Base-by-base conservation (phyloP, 2,888 invertebrate species). In the Cerastis rubricosa region DNA sequence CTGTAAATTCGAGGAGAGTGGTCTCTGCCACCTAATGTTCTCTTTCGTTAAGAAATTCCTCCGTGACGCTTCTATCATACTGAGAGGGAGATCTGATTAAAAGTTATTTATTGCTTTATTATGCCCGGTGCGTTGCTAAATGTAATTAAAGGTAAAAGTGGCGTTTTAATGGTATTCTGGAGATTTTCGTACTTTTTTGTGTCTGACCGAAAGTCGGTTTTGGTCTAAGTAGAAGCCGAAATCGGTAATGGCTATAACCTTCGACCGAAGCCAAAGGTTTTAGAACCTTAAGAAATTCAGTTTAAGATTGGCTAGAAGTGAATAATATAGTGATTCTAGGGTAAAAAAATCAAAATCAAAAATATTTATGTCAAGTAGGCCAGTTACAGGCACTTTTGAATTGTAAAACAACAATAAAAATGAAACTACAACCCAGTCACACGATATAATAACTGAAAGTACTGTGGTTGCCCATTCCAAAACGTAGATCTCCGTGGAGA, bases 31-130 rank as follows among this genome's bases (percentile, higher is more conserved):
- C 29, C 75, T 51, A 71, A 77, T 43, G 54, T 35, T 65, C 22
- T 12, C 35, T n/a, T 70, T 81, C 78, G 78, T 81, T 71, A 81
- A 73, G 57, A 25, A 49, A 64, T 81, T 67, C 63, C 29, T 63
- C 11, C 17, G 40, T 43, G 78, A 81, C 59, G 57, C 57, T 51
- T 45, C 64, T 67, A 54, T 70, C 73, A 74, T 54, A 59, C 66
- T 8, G 72, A 35, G 35, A n/a, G 49, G 49, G n/a, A 40, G 69
- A 51, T 81, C 57, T 76, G 76, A 81, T 69, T 81, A 76, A 43
- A 61, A 80, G 74, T 64, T 57, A 79, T 80, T 80, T 80, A 67
- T 73, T 43, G 17, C 73, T 73, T 54, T 77, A 71, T 71, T 59
- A 78, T 59, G 49, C 29, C 17, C 2, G 29, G 40, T 61, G 17